Evolutionary conservation across 2,797 vertebrate genomes (phyloP).

Genomic region (Danio kyathit): DNA sequence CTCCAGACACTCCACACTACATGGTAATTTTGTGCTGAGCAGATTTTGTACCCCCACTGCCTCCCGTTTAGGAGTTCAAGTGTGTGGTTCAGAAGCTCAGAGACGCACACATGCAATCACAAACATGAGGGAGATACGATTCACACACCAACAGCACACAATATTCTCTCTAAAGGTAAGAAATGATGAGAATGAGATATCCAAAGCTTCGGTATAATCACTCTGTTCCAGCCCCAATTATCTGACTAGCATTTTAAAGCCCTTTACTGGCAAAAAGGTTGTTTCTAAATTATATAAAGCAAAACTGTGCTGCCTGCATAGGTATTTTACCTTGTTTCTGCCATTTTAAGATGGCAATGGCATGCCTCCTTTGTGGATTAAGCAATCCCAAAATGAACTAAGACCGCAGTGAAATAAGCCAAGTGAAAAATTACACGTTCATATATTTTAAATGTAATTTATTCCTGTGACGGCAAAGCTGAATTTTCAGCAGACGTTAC

Average conservation of each 20-base stretch:
- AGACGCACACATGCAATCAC: conserved; percentile 1
- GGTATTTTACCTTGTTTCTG: not conserved
- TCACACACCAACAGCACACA: not conserved
- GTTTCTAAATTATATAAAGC: not conserved
- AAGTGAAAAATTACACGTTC: not conserved
- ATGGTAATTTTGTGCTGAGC: conserved; percentile 42
- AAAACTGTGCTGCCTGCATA: not conserved
- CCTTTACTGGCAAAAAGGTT: not conserved
- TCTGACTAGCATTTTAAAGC: not conserved
- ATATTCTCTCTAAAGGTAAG: not conserved
- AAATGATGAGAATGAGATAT: not conserved
- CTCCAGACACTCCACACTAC: conserved; percentile 44
- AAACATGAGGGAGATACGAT: not conserved
- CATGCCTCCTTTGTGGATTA: not conserved
- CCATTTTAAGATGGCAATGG: not conserved
- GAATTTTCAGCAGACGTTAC: not conserved
- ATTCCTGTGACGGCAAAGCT: not conserved
- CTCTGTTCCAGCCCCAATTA: not conserved
- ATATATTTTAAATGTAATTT: not conserved
- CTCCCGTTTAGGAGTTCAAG: conserved; percentile 25
- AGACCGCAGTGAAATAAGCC: not conserved
- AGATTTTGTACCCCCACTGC: conserved; percentile 8
- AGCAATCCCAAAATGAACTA: conserved; percentile 5
- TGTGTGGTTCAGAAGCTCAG: conserved; percentile 12
- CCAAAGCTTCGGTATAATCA: conserved; percentile 1